Evolutionary conservation across 2,888 invertebrate genomes (phyloP), one percentile per base, ranked within the genome.

Genomic region (Bellardia pandia): DNA sequence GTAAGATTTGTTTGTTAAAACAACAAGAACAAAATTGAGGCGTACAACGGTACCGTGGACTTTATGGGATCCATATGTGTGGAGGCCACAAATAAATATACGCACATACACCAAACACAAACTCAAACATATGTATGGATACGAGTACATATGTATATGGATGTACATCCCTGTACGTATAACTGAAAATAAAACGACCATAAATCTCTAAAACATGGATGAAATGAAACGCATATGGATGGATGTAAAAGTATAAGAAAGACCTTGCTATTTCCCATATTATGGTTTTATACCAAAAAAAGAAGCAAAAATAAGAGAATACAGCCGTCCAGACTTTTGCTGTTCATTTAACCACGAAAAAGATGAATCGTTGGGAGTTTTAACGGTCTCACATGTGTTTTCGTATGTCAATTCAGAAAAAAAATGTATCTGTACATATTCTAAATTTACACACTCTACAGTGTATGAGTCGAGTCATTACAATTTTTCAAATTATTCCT

Each of bases 21-120:
- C 30, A 85, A 68, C 71, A 81, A 53, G 45, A 58, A 80, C 1
- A 51, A 53, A 53, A 51, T 66, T 53, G 30, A 30, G 48, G 51
- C 56, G 62, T 79, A 68, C 40, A 83, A 80, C 79, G 76, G 79
- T 60, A 76, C 23, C 40, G 68, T 58, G 85, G 77, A 81, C 80
- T 85, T 87, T 80, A 85, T 83, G 83, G 83, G 75, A 76, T 86
- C 83, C 86, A 86, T 83, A 86, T 85, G 85, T 77, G 74, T 82
- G 81, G 85, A 81, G 81, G 33, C 74, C 45, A 64, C 40, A 81
- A 84, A 69, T 33, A 9, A 71, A 80, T 48, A 51, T n/a, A 71
- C 66, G 33, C 0, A 42, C 14, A 62, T 33, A 8, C n/a, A 60
- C n/a, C 45, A 37, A 5, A 37, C 37, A 37, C 60, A 72, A 37